A percentile compares a stretch with the other conserved stretches of the same genome.
phyloP scores from a whole-genome alignment of 2,888 invertebrate genomes.

The Xestia xanthographa region DNA sequence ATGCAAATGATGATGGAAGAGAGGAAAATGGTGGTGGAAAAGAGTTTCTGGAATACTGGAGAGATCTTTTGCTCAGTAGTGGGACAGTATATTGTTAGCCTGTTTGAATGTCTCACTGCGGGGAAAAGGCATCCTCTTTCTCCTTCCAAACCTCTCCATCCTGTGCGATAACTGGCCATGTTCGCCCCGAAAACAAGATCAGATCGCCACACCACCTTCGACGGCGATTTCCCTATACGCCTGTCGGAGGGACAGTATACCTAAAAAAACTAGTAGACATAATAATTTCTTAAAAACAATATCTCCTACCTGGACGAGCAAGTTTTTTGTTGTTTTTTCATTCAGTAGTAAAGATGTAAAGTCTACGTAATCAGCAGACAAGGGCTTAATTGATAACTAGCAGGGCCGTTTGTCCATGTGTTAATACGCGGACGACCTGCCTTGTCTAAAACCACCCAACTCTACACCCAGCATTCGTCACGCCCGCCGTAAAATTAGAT shows the following conservation, averaged over 20 bases:
- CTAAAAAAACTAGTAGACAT: too few relatives aligned
- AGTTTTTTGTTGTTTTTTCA: not conserved
- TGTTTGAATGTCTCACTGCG: too few relatives aligned
- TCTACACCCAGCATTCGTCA: slow-evolving; percentile 66
- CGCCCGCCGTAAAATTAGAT: slow-evolving; percentile 81
- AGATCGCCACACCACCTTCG: too few relatives aligned
- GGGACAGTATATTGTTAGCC: too few relatives aligned
- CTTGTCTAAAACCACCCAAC: slow-evolving; percentile 36
- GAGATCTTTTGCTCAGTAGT: not conserved
- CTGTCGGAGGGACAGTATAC: too few relatives aligned
- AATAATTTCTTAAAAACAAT: too few relatives aligned
- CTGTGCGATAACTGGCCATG: too few relatives aligned
- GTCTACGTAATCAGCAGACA: not conserved
- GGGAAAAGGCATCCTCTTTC: too few relatives aligned
- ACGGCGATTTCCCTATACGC: too few relatives aligned
- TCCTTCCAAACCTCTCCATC: too few relatives aligned
- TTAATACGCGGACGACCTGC: not conserved
- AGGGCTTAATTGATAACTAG: not conserved
- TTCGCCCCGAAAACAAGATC: too few relatives aligned
- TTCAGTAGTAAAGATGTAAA: not conserved
- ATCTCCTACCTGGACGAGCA: not conserved
- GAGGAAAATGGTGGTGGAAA: not conserved
- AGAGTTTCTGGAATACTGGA: not conserved
- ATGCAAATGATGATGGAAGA: too few relatives aligned
- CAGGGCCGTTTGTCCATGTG: not conserved